A percentile compares a stretch with the other conserved stretches of the same genome.
phyloP scores from a whole-genome alignment of 2,113 vertebrate genomes.

The Trematomus loennbergii region DNA sequence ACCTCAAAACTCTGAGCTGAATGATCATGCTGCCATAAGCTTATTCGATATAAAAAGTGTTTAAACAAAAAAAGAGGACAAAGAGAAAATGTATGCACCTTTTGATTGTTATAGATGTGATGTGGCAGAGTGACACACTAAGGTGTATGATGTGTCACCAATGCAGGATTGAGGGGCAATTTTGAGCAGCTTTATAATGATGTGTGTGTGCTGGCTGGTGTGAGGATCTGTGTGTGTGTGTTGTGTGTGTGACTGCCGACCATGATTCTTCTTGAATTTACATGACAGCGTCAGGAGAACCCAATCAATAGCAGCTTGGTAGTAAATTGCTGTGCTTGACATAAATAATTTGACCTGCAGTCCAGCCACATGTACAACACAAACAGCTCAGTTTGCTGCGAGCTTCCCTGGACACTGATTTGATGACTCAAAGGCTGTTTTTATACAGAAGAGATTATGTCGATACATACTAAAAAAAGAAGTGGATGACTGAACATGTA shows the following conservation, averaged over 20 bases:
- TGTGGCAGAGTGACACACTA: slow-evolving; percentile 10
- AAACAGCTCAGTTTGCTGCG: slow-evolving; percentile 51
- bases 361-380: slow-evolving; percentile 58
- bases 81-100: slow-evolving; percentile 33
- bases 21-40: slow-evolving; percentile 66
- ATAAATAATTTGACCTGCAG: slow-evolving; percentile 75
- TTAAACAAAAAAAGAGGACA: slow-evolving; percentile 29
- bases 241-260: slow-evolving; percentile 48
- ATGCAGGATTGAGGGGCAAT: slow-evolving; percentile 13
- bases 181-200: slow-evolving; percentile 29
- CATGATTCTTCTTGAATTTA: slow-evolving; percentile 74
- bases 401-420: slow-evolving; percentile 46
- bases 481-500: slow-evolving; percentile 35
- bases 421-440: slow-evolving; percentile 52
- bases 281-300: slow-evolving; percentile 72
- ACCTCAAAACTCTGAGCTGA: slow-evolving; percentile 60
- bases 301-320: slow-evolving; percentile 78
- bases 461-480: slow-evolving; percentile 43
- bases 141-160: slow-evolving; percentile 24
- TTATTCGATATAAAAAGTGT: slow-evolving; percentile 68
- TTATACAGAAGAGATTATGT: slow-evolving; percentile 27
- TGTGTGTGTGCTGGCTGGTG: neutral
- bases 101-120: slow-evolving; percentile 39
- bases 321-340: slow-evolving; percentile 78
- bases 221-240: neutral